Percentiles rank a stretch among this genome's conserved stretches.
Evolutionary conservation across 2,797 vertebrate species (phyloP).

Genomic region (Euphonia xanthogaster): DNA sequence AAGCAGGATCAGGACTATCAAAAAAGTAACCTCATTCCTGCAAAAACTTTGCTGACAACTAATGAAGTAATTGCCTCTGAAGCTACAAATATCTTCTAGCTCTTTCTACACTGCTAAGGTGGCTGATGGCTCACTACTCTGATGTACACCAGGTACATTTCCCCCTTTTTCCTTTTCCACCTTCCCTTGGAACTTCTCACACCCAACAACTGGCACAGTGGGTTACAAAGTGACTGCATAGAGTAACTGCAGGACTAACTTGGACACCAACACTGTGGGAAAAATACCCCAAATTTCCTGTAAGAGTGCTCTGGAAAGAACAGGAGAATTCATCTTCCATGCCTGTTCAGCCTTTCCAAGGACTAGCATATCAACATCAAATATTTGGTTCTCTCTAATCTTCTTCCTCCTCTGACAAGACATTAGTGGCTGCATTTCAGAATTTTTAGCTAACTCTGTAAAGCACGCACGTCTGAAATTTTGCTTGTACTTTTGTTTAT

Average conservation of each 20-base stretch:
- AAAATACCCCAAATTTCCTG: not conserved
- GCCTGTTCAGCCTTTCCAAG: not conserved
- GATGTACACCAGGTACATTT: fast-evolving
- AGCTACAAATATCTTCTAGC: not conserved
- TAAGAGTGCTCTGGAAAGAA: not conserved
- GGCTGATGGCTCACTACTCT: not conserved
- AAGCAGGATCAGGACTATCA: not conserved
- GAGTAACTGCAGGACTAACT: not conserved
- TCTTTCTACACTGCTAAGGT: not conserved
- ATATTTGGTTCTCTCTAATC: not conserved
- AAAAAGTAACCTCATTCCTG: not conserved
- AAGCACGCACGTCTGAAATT: not conserved
- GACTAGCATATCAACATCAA: not conserved
- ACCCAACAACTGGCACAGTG: fast-evolving
- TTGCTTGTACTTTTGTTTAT: not conserved
- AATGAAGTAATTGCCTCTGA: not conserved
- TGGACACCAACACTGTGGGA: fast-evolving
- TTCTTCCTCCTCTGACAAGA: not conserved
- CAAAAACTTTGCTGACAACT: not conserved
- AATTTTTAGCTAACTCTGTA: not conserved
- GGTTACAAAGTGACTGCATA: not conserved
- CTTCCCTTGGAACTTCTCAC: fast-evolving
- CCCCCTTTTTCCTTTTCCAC: not conserved
- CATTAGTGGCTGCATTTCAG: not conserved
- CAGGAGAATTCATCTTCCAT: not conserved